Percentiles rank a stretch among this genome's conserved stretches.
Evolutionary conservation across 2,113 vertebrate species (phyloP).

Genomic region (Gnathonemus longibarbis): DNA sequence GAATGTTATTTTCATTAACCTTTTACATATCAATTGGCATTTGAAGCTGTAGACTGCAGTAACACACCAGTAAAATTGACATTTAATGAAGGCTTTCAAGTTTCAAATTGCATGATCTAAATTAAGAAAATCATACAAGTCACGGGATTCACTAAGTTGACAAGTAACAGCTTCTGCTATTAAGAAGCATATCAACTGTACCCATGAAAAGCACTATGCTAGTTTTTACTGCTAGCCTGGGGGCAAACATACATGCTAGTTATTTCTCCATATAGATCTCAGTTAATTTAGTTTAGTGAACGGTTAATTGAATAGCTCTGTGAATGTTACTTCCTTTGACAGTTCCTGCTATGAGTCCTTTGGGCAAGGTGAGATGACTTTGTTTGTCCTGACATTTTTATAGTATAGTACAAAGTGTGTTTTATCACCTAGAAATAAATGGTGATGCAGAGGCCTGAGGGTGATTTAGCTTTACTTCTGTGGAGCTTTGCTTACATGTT

Average conservation of each 20-base stretch:
- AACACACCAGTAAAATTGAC: slow-evolving; percentile 19
- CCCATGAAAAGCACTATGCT: background rate
- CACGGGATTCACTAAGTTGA: background rate
- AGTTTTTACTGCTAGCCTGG: background rate
- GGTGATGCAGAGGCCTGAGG: background rate
- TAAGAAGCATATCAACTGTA: background rate
- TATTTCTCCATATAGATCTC: slow-evolving; percentile 1
- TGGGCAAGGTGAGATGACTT: background rate
- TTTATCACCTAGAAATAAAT: background rate
- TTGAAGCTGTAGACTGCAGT: slow-evolving; percentile 28
- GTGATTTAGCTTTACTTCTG: background rate
- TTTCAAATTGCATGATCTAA: slow-evolving; percentile 8
- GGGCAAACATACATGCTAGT: background rate
- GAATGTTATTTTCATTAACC: slow-evolving; percentile 36
- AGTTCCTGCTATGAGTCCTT: background rate
- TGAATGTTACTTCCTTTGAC: background rate
- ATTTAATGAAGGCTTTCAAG: slow-evolving; percentile 15
- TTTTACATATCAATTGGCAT: slow-evolving; percentile 37
- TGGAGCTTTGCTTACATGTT: background rate
- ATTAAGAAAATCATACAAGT: slow-evolving; percentile 10
- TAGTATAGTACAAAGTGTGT: background rate
- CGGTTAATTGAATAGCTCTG: background rate
- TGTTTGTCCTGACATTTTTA: background rate
- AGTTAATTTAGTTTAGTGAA: background rate
- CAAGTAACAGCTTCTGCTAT: background rate